Base-by-base conservation (phyloP, 1,140 invertebrate species). In the Pemphigus obesinymphae region DNA sequence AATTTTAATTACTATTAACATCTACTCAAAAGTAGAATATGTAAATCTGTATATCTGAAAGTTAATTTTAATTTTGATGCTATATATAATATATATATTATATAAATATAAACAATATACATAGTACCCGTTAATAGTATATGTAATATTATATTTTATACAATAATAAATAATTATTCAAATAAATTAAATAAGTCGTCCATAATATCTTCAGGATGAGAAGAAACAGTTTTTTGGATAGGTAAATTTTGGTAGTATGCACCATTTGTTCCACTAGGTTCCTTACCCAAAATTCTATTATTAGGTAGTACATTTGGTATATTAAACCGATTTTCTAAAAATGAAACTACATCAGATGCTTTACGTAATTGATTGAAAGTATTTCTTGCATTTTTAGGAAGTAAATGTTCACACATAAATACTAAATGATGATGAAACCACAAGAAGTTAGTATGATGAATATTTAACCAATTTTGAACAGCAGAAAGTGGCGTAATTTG, bases 391-490 rank as follows among this genome's bases (percentile, higher is more conserved):
- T 89, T 86, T 84, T 91, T 93, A 7, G 90, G 88, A 83, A 97
- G 88, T 55, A 93, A 85, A 87, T 93, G 93, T 86, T 96, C 94
- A 84, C 95, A 88, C 97, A 98, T 98, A 86, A 96, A 97, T 63
- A 95, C 94, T 73, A 98, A 89, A 88, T 98, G 96, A 86, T 97
- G 95, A 88, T 98, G 96, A 85, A 97, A 96, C 86, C 90, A 92
- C 82, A 84, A 92, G 90, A 88, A 96, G 96, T 53, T 90, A 89
- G 84, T 91, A 80, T 84, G 89, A 87, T 88, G 89, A 66, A 97
- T 91, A 84, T 92, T 89, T 83, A 98, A 88, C 96, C 96, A 99
- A 66, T 95, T 89, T 88, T 93, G 90, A 11, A 99, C 86, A 88
- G 96, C 97, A 66, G 89, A 87, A 2, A 91, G 58, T 0, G 96